Evolutionary conservation across 2,888 invertebrate species (phyloP).

Genomic region (Octonoba sinensis): DNA sequence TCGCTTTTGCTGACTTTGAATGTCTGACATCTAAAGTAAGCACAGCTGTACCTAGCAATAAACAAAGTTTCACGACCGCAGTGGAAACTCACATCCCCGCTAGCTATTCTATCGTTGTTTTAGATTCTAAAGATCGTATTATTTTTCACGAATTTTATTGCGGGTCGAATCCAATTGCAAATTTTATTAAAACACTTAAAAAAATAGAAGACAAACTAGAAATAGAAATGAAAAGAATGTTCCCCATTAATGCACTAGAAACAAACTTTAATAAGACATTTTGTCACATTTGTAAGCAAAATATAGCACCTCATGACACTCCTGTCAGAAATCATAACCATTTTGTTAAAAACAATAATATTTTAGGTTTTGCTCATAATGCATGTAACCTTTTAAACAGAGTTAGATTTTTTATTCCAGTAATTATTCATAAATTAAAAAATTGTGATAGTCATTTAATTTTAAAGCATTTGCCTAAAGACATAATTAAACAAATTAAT

Average conservation of each 20-base stretch:
- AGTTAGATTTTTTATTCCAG: background rate
- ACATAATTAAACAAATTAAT: constrained; percentile 4
- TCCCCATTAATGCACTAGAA: background rate
- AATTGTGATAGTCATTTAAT: constrained; percentile 7
- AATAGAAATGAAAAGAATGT: background rate
- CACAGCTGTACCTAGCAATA: background rate
- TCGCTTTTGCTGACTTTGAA: constrained; percentile 22
- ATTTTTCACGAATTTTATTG: background rate
- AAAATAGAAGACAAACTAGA: background rate
- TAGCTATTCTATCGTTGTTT: constrained; percentile 7
- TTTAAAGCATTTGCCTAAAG: constrained; percentile 6
- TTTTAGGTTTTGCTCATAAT: background rate
- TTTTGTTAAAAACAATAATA: background rate
- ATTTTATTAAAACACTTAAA: background rate
- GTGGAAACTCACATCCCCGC: constrained; percentile 12
- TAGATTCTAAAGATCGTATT: background rate
- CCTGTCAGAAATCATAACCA: background rate
- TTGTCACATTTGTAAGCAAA: constrained; percentile 7
- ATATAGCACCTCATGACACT: background rate
- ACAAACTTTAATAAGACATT: background rate
- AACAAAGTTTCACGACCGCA: background rate
- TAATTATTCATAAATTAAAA: background rate
- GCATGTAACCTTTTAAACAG: background rate
- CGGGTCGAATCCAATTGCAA: background rate
- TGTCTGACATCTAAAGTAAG: constrained; percentile 6